Conservation (phyloP, 2,797 vertebrate genomes). For the Sebastes nivosus region DNA sequence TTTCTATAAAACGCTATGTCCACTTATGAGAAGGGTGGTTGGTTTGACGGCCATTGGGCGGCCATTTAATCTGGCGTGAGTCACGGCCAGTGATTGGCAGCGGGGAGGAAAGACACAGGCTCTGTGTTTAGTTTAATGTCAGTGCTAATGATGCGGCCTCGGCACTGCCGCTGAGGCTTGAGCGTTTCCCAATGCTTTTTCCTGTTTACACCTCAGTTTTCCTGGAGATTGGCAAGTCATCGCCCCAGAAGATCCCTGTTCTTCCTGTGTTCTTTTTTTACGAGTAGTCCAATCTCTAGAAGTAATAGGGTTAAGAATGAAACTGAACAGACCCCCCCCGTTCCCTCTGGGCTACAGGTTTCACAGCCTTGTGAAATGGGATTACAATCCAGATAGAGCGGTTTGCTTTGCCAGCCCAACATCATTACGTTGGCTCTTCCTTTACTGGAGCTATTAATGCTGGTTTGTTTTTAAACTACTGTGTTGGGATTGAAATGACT, state of each 20-base stretch:
- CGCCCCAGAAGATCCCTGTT: conserved; percentile 3
- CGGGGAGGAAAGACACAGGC: conserved; percentile 42
- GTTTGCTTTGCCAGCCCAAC: conserved; percentile 45
- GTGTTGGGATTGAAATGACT: conserved; percentile 56
- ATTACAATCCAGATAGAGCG: conserved; percentile 39
- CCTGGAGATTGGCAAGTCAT: conserved; percentile 52
- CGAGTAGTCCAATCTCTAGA: not conserved
- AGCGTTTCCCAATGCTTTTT: conserved; percentile 65
- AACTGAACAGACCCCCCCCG: not conserved
- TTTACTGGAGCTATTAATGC: conserved; percentile 63
- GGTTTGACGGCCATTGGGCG: conserved; percentile 39
- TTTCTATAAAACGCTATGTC: conserved; percentile 57
- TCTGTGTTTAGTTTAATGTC: conserved; percentile 68
- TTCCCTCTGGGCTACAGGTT: conserved; percentile 30
- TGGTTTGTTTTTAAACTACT: conserved; percentile 69
- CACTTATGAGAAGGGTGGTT: conserved; percentile 40
- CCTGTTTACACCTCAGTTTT: conserved; percentile 74
- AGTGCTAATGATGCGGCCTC: conserved; percentile 71
- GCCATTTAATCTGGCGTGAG: conserved; percentile 61
- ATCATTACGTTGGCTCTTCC: conserved; percentile 62
- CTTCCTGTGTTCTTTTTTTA: conserved; percentile 7
- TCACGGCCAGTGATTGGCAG: conserved; percentile 64
- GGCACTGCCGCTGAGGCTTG: conserved; percentile 55
- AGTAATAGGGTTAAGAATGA: not conserved
- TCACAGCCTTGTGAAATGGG: conserved; percentile 42